Conservation (phyloP, 2,888 invertebrate genomes). For the Protonemura montana region DNA sequence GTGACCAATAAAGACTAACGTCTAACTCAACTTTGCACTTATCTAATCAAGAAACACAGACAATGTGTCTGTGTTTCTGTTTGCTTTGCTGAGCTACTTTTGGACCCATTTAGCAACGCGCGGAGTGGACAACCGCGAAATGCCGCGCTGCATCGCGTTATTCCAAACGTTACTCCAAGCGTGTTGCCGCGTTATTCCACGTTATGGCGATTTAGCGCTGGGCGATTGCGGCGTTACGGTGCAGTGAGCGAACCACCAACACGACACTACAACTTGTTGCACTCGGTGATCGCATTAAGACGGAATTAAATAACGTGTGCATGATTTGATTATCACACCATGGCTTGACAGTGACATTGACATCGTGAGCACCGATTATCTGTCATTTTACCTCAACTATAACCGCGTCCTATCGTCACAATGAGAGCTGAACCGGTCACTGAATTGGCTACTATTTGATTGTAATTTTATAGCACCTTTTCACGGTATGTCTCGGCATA, state of each 20-base stretch:
- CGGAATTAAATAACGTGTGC: too few species aligned
- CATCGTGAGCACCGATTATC: too few species aligned
- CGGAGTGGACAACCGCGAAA: not conserved
- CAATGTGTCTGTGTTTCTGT: not conserved
- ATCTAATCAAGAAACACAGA: not conserved
- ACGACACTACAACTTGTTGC: not conserved
- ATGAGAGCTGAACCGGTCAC: not conserved
- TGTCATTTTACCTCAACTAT: too few species aligned
- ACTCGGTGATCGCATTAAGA: not conserved
- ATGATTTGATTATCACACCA: too few species aligned
- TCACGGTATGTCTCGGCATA: too few species aligned
- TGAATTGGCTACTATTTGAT: not conserved
- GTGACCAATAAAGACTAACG: not conserved
- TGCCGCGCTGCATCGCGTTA: not conserved
- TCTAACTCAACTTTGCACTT: constrained; percentile 12
- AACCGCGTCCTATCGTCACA: too few species aligned
- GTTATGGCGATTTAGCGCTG: not conserved
- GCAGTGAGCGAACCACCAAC: not conserved
- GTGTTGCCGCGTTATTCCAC: not conserved
- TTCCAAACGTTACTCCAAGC: too few species aligned
- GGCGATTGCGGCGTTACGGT: not conserved
- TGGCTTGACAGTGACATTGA: too few species aligned
- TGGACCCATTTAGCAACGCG: not conserved
- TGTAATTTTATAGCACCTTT: not conserved
- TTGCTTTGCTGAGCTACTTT: not conserved